Evolutionary conservation across 2,888 invertebrate species (phyloP).

Genomic region (Trachelus iudaicus): DNA sequence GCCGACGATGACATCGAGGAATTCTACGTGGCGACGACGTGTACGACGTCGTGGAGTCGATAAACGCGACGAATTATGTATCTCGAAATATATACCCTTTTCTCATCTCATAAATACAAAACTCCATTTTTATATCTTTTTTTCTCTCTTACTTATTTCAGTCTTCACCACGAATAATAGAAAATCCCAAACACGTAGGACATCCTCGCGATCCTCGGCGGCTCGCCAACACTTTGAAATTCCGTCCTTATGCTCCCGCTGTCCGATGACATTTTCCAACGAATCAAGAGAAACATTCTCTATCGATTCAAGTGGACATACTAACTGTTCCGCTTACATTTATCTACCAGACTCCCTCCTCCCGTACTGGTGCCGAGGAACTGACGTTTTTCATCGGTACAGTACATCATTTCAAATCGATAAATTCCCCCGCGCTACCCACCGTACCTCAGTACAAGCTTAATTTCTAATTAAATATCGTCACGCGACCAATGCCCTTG

Average conservation of each 20-base stretch:
- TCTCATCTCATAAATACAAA: not conserved
- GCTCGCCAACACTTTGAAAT: not conserved
- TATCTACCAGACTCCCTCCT: not conserved
- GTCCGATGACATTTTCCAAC: not conserved
- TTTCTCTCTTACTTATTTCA: not conserved
- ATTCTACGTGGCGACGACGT: not conserved
- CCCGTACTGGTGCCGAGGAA: not conserved
- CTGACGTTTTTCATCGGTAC: not conserved
- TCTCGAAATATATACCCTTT: not conserved
- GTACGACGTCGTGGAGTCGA: not conserved
- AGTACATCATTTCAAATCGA: not conserved
- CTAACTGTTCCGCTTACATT: not conserved
- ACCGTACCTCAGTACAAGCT: not conserved
- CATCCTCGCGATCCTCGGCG: not conserved
- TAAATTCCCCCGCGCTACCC: not conserved
- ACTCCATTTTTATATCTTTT: not conserved
- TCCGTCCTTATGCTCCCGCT: not conserved
- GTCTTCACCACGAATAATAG: not conserved
- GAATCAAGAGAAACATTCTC: not conserved
- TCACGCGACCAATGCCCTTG: not conserved
- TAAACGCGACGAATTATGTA: not conserved
- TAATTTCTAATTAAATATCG: not conserved
- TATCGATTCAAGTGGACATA: not conserved
- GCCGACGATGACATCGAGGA: not conserved
- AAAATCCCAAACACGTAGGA: not conserved